These are phyloP conservation scores for Deladenus siricidicola DNA, from an alignment of 2,888 invertebrate species.

Conservation along the genomic window DNA sequence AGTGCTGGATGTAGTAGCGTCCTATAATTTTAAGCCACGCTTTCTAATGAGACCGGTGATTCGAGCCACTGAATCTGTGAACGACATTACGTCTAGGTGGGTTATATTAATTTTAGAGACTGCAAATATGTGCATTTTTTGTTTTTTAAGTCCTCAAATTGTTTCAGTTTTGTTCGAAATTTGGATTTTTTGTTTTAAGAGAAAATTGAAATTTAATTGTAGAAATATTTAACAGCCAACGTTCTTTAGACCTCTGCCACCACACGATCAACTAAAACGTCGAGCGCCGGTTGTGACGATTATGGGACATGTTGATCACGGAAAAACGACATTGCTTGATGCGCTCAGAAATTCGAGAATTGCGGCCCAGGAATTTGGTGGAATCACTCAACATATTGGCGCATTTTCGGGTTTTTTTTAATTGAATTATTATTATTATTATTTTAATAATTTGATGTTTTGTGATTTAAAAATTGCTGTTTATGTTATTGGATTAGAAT, in stretches of 20 bases:
- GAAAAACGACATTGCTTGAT: conserved; percentile 83
- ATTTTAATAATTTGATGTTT: conserved; percentile 10
- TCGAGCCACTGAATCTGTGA: no score
- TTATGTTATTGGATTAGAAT: no score
- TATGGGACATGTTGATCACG: conserved; percentile 99
- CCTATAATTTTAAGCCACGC: conserved; percentile 13
- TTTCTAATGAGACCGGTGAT: conserved; percentile 16
- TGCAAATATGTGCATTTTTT: no score
- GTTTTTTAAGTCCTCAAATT: conserved; percentile 10
- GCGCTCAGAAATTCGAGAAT: conserved; percentile 65
- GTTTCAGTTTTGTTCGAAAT: background rate
- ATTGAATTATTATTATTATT: conserved; percentile 7
- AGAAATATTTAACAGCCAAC: background rate
- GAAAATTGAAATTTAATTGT: no score
- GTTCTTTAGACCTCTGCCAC: conserved; percentile 62
- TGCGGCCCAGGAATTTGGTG: conserved; percentile 86
- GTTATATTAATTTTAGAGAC: no score
- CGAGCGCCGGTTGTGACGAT: conserved; percentile 91
- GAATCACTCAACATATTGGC: conserved; percentile 97
- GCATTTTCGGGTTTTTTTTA: conserved; percentile 68
- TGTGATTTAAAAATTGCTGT: no score
- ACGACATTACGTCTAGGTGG: no score
- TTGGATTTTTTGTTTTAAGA: no score
- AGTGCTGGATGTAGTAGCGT: conserved; percentile 16
- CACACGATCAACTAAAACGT: conserved; percentile 63